These are phyloP conservation scores for Apodemus sylvaticus DNA, from an alignment of 2,113 vertebrate genomes.

Conservation along the genomic window DNA sequence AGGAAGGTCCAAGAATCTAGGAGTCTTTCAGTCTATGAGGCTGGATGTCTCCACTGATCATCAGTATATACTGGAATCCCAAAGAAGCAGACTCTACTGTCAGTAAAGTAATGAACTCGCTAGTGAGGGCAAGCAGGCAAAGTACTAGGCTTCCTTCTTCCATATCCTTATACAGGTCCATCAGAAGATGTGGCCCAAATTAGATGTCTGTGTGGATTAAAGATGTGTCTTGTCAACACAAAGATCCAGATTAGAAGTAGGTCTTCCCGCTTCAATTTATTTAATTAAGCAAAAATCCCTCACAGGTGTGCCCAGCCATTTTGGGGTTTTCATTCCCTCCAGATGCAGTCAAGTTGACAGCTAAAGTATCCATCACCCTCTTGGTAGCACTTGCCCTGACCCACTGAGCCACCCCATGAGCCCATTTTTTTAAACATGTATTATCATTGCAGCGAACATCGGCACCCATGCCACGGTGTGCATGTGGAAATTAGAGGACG, in stretches of 20 bases:
- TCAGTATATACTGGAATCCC: not conserved
- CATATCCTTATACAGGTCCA: not conserved
- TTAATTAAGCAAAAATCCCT: not conserved
- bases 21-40: not conserved
- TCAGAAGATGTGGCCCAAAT: not conserved
- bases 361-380: not conserved
- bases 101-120: not conserved
- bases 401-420: too few relatives aligned
- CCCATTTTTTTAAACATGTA: not conserved
- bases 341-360: not conserved
- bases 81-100: not conserved
- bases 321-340: not conserved
- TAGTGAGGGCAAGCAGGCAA: not conserved
- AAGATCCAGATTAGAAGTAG: not conserved
- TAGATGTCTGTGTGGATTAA: not conserved
- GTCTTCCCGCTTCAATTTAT: not conserved
- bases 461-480: too few relatives aligned
- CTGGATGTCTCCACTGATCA: not conserved
- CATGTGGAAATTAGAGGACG: not conserved
- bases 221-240: not conserved
- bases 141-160: not conserved
- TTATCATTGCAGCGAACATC: rapidly evolving
- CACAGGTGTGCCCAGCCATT: not conserved
- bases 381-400: not conserved
- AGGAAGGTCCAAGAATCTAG: not conserved